Evolutionary conservation across 1,140 invertebrate species (phyloP).

Genomic region (Globodera ellingtonae): DNA sequence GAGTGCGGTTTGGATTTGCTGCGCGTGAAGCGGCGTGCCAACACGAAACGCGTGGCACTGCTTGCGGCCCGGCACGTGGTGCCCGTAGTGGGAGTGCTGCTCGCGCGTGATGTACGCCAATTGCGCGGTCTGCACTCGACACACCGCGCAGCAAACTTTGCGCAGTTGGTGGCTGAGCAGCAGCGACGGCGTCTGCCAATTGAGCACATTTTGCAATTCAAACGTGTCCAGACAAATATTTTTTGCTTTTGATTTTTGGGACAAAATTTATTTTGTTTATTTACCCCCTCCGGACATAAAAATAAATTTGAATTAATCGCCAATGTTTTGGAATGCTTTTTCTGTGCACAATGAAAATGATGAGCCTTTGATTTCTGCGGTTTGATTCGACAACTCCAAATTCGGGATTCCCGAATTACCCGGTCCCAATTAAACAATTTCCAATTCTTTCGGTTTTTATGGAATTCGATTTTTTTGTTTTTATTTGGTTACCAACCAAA

Average conservation of each 20-base stretch:
- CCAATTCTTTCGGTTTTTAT: too few species aligned
- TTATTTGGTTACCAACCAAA: background rate
- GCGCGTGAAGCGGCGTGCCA: conserved; percentile 1
- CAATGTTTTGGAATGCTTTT: too few species aligned
- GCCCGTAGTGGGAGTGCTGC: background rate
- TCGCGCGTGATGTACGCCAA: conserved; percentile 36
- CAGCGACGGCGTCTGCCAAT: background rate
- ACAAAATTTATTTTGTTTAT: background rate
- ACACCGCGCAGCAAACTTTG: conserved; percentile 30
- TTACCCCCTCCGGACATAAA: background rate
- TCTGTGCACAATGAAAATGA: background rate
- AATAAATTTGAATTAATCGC: too few species aligned
- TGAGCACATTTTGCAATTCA: background rate
- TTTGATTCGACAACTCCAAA: too few species aligned
- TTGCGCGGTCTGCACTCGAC: conserved; percentile 18
- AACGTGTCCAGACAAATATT: background rate
- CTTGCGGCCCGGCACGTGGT: conserved; percentile 5
- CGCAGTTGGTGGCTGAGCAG: conserved; percentile 16
- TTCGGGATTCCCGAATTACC: too few species aligned
- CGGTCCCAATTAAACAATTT: too few species aligned
- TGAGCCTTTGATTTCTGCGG: background rate
- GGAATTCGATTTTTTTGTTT: too few species aligned
- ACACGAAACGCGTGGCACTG: conserved; percentile 31
- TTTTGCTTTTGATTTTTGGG: background rate
- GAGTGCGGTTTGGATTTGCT: conserved; percentile 16